Conservation (phyloP, 2,113 vertebrate species). For the Seriola dumerili region DNA sequence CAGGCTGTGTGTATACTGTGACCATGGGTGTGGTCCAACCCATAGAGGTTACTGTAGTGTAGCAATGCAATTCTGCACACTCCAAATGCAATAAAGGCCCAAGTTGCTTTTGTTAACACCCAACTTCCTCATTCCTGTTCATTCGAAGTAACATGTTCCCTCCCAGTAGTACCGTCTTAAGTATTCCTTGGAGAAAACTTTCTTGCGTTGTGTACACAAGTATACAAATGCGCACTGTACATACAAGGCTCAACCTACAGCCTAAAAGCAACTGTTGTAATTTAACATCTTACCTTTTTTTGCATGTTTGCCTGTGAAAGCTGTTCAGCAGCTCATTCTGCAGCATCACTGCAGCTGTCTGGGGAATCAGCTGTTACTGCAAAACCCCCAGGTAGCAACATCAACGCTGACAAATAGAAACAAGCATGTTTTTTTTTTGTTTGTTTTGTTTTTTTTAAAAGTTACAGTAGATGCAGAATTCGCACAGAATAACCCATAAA, state of each 20-base stretch:
- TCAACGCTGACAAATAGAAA: slow-evolving; percentile 39
- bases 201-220: slow-evolving; percentile 37
- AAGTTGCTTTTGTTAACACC: slow-evolving; percentile 33
- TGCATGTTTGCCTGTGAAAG: slow-evolving; percentile 54
- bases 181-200: slow-evolving; percentile 47
- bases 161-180: slow-evolving; percentile 35
- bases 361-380: slow-evolving; percentile 56
- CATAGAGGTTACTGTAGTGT: too few species aligned
- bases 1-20: too few species aligned
- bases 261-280: slow-evolving; percentile 44
- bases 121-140: slow-evolving; percentile 5
- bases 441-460: slow-evolving; percentile 29
- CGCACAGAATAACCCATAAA: neutral
- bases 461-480: neutral
- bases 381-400: slow-evolving; percentile 48
- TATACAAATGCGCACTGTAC: slow-evolving; percentile 26
- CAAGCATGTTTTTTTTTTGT: slow-evolving; percentile 10
- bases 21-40: too few species aligned
- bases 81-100: neutral
- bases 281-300: slow-evolving; percentile 56
- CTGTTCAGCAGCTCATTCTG: slow-evolving; percentile 41
- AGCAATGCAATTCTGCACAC: neutral
- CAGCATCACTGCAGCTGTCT: slow-evolving; percentile 51
- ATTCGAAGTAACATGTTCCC: slow-evolving; percentile 31
- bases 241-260: slow-evolving; percentile 19